These are phyloP conservation scores for Hormaphis cornu DNA, from an alignment of 1,140 invertebrate species.

Conservation along the genomic window DNA sequence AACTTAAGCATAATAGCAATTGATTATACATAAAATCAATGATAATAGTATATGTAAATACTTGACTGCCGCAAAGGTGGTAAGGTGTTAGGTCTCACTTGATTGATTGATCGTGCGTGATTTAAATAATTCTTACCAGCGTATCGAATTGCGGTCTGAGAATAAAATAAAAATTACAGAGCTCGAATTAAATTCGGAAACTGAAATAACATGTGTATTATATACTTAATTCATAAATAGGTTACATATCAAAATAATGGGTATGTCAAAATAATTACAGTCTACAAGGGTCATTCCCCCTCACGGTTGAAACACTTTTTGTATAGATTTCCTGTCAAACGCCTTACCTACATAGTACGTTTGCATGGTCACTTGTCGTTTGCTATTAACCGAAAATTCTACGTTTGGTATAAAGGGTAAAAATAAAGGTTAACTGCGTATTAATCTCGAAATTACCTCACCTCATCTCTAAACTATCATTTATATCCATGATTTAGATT, in stretches of 20 bases:
- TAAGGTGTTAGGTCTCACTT: neutral
- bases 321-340: slow-evolving; percentile 24
- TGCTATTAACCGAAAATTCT: neutral
- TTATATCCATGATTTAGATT: no score
- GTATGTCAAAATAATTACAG: neutral
- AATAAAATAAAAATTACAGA: neutral
- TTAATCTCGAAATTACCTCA: no score
- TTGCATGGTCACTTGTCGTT: neutral
- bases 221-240: neutral
- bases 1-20: neutral
- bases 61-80: slow-evolving; percentile 15
- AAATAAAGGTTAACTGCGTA: no score
- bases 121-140: neutral
- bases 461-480: no score
- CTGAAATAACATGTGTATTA: neutral
- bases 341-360: no score
- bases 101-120: neutral
- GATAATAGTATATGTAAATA: neutral
- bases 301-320: neutral
- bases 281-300: slow-evolving; percentile 10
- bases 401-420: no score
- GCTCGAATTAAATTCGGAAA: neutral
- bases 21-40: neutral
- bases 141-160: neutral
- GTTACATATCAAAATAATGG: neutral